Conservation (phyloP, 2,888 invertebrate genomes). For the Marronus borbonicus region DNA sequence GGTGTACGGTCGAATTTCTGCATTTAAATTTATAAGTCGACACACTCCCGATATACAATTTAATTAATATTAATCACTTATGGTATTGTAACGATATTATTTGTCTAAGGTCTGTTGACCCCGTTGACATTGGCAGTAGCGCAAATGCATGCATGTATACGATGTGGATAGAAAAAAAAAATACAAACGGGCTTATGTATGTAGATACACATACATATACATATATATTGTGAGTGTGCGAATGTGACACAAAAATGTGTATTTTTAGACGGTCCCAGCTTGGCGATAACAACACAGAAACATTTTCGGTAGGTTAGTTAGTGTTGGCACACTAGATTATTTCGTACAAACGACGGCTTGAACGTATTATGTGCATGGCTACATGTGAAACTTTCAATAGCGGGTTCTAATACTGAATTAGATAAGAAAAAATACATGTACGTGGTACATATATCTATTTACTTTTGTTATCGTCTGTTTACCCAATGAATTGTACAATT, state of each 20-base stretch:
- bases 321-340: constrained; percentile 36
- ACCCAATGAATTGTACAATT: constrained; percentile 39
- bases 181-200: background rate
- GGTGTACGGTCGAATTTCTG: constrained; percentile 29
- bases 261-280: constrained; percentile 43
- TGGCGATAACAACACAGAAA: constrained; percentile 47
- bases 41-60: constrained; percentile 21
- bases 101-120: constrained; percentile 53
- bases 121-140: constrained; percentile 47
- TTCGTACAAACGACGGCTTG: background rate
- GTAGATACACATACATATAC: too few species aligned
- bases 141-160: constrained; percentile 42
- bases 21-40: constrained; percentile 19
- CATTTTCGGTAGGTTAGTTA: constrained; percentile 50
- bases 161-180: constrained; percentile 33
- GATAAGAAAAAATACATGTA: constrained; percentile 42
- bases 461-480: constrained; percentile 38
- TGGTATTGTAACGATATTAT: constrained; percentile 50
- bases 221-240: background rate
- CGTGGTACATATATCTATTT: constrained; percentile 27
- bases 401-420: constrained; percentile 33
- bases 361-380: background rate
- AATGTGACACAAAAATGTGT: constrained; percentile 43
- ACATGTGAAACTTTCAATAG: constrained; percentile 18
- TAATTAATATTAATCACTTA: constrained; percentile 46